A percentile compares a stretch with the other conserved stretches of the same genome.
Evolutionary conservation across 1,140 invertebrate genomes (phyloP).

Genomic region (Eciton burchellii): DNA sequence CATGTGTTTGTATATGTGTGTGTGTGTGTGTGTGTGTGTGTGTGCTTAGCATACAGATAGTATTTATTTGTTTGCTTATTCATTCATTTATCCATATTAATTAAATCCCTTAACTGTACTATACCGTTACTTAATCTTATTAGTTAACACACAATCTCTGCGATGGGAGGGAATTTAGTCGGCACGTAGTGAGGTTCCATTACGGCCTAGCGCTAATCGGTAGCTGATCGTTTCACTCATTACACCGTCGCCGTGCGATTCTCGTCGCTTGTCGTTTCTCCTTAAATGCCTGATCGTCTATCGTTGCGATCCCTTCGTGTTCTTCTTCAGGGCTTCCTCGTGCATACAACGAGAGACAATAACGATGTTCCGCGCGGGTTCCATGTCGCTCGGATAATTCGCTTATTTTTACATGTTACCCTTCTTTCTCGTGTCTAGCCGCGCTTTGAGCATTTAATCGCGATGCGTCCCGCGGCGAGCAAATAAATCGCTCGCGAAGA

Average conservation of each 20-base stretch:
- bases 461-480: background rate
- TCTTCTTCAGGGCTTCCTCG: constrained; percentile 10
- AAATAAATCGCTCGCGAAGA: background rate
- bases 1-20: no score
- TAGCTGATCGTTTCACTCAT: constrained; percentile 77
- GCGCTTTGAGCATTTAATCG: constrained; percentile 9
- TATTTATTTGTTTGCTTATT: constrained; percentile 66
- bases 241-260: constrained; percentile 61
- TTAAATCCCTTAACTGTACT: constrained; percentile 82
- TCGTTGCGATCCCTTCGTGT: constrained; percentile 6
- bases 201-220: constrained; percentile 78
- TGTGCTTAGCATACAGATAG: constrained; percentile 80
- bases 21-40: no score
- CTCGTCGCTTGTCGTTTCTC: background rate
- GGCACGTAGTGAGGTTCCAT: constrained; percentile 77
- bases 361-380: constrained; percentile 15
- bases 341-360: constrained; percentile 38
- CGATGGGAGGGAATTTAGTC: constrained; percentile 85
- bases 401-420: background rate
- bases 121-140: constrained; percentile 82
- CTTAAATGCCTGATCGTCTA: constrained; percentile 15
- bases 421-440: background rate
- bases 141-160: constrained; percentile 84
- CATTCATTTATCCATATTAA: constrained; percentile 78
- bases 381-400: constrained; percentile 2